Base-by-base conservation (phyloP, 2,888 invertebrate genomes). In the Diplolepis rosae region DNA sequence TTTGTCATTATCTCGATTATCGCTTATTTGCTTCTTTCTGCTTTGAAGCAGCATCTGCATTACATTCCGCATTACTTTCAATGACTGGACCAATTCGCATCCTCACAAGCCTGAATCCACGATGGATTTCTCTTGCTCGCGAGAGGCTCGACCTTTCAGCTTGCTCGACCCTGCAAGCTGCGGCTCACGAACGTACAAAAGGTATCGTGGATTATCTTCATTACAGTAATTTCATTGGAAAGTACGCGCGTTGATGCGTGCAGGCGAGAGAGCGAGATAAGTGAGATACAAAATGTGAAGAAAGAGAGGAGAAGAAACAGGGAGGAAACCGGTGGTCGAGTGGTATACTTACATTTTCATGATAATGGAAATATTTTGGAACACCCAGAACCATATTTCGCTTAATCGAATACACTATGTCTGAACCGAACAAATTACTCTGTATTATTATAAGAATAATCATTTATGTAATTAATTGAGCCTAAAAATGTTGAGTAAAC, bases 31-130 rank as follows among this genome's bases (percentile, higher is more conserved):
- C 27, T 51, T 24, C 27, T n/a, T 52, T 7, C 28, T 52, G n/a
- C 27, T 52, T 52, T 15, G 52, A 27, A 52, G 27, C 24, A 52
- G 6, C 28, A 52, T 52, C 27, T 52, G 52, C 15, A 52, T 27
- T 52, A 27, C 15, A 52, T n/a, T n/a, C 52, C 52, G n/a, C 24
- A 52, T 52, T 52, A 52, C 52, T 52, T 52, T 52, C 52, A 52
- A 52, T 52, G 52, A 52, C 52, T 52, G 28, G 52, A 52, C 52
- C 27, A 51, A 52, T 28, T 52, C 52, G 52, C 27, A 52, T 52
- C n/a, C n/a, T 1, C 45, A 15, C 28, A 52, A 52, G 27, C 15
- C 27, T 24, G 52, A 52, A 52, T 52, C 7, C 28, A 1, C 52
- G 27, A 52, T 52, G 52, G 27, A 52, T 52, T 52, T 52, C 52